Evolutionary conservation across 1,140 invertebrate species (phyloP).

Genomic region (Melanaphis sacchari): DNA sequence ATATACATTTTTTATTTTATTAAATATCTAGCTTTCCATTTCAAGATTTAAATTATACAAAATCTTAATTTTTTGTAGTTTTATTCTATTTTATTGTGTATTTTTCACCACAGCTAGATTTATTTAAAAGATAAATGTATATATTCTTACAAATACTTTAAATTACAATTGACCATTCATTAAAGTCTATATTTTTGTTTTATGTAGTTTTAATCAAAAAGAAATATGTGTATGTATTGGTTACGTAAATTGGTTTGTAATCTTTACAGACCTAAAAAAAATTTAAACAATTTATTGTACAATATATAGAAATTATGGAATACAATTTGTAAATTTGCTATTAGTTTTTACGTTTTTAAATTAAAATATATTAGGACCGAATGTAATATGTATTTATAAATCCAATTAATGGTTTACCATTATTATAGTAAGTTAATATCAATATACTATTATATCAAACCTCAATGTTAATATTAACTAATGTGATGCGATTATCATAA

Average conservation of each 20-base stretch:
- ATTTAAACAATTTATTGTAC: neutral
- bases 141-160: conserved; percentile 6
- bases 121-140: neutral
- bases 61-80: conserved; percentile 4
- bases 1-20: conserved; percentile 28
- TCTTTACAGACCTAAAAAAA: neutral
- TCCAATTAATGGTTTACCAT: conserved; percentile 16
- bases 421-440: neutral
- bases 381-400: neutral
- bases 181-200: conserved; percentile 9
- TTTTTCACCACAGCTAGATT: neutral
- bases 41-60: conserved; percentile 9
- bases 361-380: neutral
- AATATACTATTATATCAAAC: neutral
- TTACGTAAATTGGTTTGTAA: neutral
- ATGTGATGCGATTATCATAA: neutral
- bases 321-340: neutral
- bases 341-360: neutral
- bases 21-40: conserved; percentile 33
- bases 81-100: conserved; percentile 16
- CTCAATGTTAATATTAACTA: neutral
- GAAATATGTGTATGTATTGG: neutral
- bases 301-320: neutral
- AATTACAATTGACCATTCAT: neutral
- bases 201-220: conserved; percentile 23